Evolutionary conservation across 2,888 invertebrate genomes (phyloP).

Genomic region (Augiades crinisus): DNA sequence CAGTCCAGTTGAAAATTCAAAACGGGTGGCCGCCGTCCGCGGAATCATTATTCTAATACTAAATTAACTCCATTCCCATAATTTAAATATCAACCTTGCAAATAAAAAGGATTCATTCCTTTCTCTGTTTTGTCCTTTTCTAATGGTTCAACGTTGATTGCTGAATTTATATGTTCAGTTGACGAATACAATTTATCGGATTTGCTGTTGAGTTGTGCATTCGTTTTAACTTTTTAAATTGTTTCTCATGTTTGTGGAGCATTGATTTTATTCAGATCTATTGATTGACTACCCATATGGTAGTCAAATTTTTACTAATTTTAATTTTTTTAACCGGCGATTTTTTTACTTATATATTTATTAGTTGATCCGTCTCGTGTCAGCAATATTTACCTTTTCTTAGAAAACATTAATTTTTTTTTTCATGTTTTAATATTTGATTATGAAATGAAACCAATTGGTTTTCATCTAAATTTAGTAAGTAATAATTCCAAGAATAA

Average conservation of each 20-base stretch:
- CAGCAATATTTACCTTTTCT: too few relatives aligned
- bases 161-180: constrained; percentile 64
- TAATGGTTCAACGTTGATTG: constrained; percentile 66
- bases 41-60: constrained; percentile 74
- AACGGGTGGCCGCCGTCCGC: constrained; percentile 75
- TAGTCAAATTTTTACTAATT: too few relatives aligned
- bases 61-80: constrained; percentile 79
- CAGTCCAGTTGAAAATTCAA: constrained; percentile 67
- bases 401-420: too few relatives aligned
- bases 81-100: constrained; percentile 67
- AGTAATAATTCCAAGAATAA: neutral
- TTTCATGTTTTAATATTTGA: too few relatives aligned
- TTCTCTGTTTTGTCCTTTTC: constrained; percentile 39
- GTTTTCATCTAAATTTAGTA: neutral
- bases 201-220: constrained; percentile 40
- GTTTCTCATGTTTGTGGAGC: neutral
- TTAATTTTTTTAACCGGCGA: too few relatives aligned
- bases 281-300: too few relatives aligned
- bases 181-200: constrained; percentile 67
- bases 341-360: too few relatives aligned
- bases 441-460: too few relatives aligned
- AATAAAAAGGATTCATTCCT: constrained; percentile 36
- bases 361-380: too few relatives aligned
- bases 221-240: neutral
- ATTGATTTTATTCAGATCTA: too few relatives aligned